phyloP scores from a whole-genome alignment of 2,797 vertebrate species.

The Platalea minor region DNA sequence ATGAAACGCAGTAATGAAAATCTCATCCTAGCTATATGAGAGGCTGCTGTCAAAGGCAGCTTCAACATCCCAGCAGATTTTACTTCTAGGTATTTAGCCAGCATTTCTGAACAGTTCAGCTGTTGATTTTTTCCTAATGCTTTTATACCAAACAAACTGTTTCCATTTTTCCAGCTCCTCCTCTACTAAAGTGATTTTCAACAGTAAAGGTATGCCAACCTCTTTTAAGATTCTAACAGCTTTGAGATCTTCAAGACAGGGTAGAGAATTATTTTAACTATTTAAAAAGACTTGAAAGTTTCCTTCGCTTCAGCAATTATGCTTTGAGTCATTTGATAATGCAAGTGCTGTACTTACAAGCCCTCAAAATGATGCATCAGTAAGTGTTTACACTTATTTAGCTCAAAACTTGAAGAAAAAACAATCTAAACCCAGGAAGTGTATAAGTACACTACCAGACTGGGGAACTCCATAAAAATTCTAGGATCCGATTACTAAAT shows the following conservation, averaged over 20 bases:
- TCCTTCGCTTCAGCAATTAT: background rate
- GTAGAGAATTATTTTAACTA: background rate
- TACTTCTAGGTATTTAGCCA: background rate
- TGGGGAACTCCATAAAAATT: fast-evolving
- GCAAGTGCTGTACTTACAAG: background rate
- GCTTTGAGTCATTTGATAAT: background rate
- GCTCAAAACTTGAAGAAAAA: background rate
- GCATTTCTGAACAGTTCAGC: background rate
- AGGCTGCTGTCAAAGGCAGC: background rate
- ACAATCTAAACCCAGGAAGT: background rate
- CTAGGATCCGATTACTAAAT: background rate
- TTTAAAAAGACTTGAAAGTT: background rate
- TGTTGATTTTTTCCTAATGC: background rate
- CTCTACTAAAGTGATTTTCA: background rate
- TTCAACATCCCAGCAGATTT: background rate
- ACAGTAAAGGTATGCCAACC: background rate
- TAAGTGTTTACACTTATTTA: background rate
- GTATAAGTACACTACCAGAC: background rate
- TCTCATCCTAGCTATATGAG: background rate
- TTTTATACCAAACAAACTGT: background rate
- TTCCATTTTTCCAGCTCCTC: background rate
- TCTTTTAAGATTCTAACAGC: background rate
- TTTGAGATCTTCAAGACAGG: background rate
- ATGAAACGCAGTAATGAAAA: background rate
- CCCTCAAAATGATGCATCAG: background rate